These are phyloP conservation scores for Hydropsyche tenuis DNA, from an alignment of 1,140 invertebrate genomes.

Conservation along the genomic window DNA sequence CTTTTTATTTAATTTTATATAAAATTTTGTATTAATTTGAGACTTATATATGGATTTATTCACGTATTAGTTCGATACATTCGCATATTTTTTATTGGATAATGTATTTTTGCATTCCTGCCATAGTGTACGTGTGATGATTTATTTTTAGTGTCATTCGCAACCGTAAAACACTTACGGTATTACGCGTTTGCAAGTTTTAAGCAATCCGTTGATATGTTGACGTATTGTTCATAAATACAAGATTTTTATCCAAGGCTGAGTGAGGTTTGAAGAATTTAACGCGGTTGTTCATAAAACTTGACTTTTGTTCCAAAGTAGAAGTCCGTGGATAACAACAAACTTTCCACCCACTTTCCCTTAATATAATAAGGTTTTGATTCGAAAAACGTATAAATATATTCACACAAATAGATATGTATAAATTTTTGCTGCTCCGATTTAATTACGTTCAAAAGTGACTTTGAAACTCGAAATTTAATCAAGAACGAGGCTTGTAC, in stretches of 20 bases:
- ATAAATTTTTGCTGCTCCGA: not conserved
- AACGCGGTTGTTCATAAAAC: conserved; percentile 14
- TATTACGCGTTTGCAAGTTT: too few relatives aligned
- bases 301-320: not conserved
- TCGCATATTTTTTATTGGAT: not conserved
- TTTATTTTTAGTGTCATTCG: not conserved
- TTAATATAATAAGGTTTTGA: conserved; percentile 10
- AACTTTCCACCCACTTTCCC: not conserved
- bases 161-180: too few relatives aligned
- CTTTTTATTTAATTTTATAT: not conserved
- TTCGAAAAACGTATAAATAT: not conserved
- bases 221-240: too few relatives aligned
- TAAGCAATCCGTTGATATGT: too few relatives aligned
- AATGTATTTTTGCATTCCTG: conserved; percentile 20
- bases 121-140: not conserved
- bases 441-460: not conserved
- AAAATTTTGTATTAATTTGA: too few relatives aligned
- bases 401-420: not conserved
- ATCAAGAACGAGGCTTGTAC: too few relatives aligned
- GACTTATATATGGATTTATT: too few relatives aligned
- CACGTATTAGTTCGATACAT: too few relatives aligned
- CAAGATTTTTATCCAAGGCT: not conserved
- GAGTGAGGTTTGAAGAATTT: not conserved
- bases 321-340: not conserved
- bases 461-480: conserved; percentile 7